These are phyloP conservation scores for Poecilia velifera DNA, from an alignment of 2,797 vertebrate genomes.

Conservation along the genomic window DNA sequence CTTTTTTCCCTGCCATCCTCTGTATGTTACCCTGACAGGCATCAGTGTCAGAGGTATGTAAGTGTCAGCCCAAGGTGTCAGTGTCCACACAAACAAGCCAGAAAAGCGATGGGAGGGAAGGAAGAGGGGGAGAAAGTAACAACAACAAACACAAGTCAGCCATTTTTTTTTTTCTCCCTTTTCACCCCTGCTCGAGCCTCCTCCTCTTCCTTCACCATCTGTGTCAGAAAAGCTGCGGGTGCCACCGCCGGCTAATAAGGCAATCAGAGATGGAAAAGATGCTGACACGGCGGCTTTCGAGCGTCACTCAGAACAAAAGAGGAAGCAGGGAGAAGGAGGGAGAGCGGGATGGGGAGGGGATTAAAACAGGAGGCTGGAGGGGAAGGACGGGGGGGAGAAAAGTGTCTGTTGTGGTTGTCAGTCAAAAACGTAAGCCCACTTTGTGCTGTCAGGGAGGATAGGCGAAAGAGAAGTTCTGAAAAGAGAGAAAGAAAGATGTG, in stretches of 20 bases:
- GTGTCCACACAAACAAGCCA: slow-evolving; percentile 79
- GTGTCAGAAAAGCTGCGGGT: slow-evolving; percentile 82
- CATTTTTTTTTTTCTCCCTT: slow-evolving; percentile 37
- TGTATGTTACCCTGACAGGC: slow-evolving; percentile 79
- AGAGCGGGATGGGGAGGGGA: slow-evolving; percentile 69
- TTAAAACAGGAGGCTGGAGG: slow-evolving; percentile 66
- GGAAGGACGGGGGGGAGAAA: slow-evolving; percentile 38
- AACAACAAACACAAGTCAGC: slow-evolving; percentile 81
- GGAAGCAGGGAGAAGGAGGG: slow-evolving; percentile 60
- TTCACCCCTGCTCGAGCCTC: slow-evolving; percentile 45
- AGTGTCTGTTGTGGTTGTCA: slow-evolving; percentile 86
- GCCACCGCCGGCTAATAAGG: slow-evolving; percentile 86
- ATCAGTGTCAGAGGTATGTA: slow-evolving; percentile 79
- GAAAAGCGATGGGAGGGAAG: slow-evolving; percentile 65
- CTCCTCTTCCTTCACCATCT: slow-evolving; percentile 80
- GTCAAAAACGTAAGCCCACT: slow-evolving; percentile 82
- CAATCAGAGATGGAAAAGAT: slow-evolving; percentile 87
- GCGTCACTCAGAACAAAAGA: slow-evolving; percentile 85
- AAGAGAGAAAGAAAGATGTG: slow-evolving; percentile 73
- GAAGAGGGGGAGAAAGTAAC: slow-evolving; percentile 62
- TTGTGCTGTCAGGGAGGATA: slow-evolving; percentile 80
- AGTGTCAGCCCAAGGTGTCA: slow-evolving; percentile 79
- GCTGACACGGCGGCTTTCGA: slow-evolving; percentile 84
- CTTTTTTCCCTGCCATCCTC: slow-evolving; percentile 63
- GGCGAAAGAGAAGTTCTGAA: slow-evolving; percentile 75